Evolutionary conservation across 2,113 vertebrate species (phyloP).

Genomic region (Sylvia atricapilla): DNA sequence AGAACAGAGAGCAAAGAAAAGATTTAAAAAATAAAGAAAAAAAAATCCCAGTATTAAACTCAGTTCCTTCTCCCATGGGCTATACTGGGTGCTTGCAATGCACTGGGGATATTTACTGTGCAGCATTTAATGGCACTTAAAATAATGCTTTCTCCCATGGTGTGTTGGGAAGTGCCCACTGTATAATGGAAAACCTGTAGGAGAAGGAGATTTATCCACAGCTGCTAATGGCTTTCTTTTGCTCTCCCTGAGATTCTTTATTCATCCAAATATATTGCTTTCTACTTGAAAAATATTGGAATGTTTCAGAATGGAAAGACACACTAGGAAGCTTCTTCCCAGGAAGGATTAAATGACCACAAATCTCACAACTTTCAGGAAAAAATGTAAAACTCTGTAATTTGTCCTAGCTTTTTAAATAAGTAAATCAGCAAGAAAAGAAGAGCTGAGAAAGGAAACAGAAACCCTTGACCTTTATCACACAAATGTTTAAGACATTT

Average conservation of each 20-base stretch:
- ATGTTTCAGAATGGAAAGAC: constrained; percentile 24
- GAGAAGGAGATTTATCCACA: constrained; percentile 44
- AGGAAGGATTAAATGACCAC: constrained; percentile 46
- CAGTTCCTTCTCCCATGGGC: background rate
- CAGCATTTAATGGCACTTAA: constrained; percentile 57
- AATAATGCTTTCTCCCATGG: constrained; percentile 17
- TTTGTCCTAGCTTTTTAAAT: background rate
- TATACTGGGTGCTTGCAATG: background rate
- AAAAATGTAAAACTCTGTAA: constrained; percentile 9
- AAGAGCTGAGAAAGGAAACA: background rate
- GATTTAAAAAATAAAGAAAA: background rate
- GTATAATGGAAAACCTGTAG: constrained; percentile 42
- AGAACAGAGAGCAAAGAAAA: background rate
- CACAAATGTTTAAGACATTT: background rate
- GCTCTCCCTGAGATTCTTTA: constrained; percentile 29
- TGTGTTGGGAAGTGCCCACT: constrained; percentile 20
- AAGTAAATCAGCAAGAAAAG: constrained; percentile 1
- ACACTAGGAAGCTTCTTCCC: background rate
- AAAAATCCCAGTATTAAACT: background rate
- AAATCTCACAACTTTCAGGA: background rate
- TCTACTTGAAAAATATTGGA: constrained; percentile 48
- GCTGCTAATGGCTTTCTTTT: constrained; percentile 39
- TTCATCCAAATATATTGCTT: constrained; percentile 43
- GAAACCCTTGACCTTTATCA: background rate
- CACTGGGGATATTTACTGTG: constrained; percentile 27